Conservation (phyloP, 64 coral and sea anemone species). For the Orbicella faveolata region DNA sequence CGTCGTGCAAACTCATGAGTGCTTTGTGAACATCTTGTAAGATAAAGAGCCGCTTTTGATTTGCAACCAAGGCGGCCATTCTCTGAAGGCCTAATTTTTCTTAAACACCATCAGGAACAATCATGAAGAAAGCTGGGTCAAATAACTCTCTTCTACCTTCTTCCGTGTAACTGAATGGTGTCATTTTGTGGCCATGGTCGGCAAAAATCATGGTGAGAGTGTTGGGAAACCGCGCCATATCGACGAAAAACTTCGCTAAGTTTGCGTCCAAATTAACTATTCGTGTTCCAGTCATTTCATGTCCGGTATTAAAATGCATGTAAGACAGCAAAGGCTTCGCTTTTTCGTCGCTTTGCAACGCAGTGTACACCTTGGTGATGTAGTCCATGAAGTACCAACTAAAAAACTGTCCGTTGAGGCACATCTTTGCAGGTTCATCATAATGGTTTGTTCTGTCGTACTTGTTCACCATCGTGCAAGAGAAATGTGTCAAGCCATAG, state of each 20-base stretch:
- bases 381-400: slow-evolving; percentile 67
- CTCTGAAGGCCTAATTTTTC: slow-evolving; percentile 34
- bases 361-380: background rate
- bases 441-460: slow-evolving; percentile 51
- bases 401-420: slow-evolving; percentile 52
- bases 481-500: slow-evolving; percentile 60
- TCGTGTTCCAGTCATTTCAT: slow-evolving; percentile 35
- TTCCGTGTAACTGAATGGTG: slow-evolving; percentile 29
- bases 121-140: slow-evolving; percentile 51
- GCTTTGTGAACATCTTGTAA: slow-evolving; percentile 51
- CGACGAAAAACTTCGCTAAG: slow-evolving; percentile 40
- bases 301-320: slow-evolving; percentile 59
- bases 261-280: slow-evolving; percentile 54
- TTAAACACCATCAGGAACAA: slow-evolving; percentile 27
- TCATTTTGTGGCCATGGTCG: slow-evolving; percentile 67
- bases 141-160: slow-evolving; percentile 58
- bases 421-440: slow-evolving; percentile 39
- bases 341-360: background rate
- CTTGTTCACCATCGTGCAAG: slow-evolving; percentile 52
- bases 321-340: slow-evolving; percentile 47
- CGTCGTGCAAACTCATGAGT: slow-evolving; percentile 41
- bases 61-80: slow-evolving; percentile 39
- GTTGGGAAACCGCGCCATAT: slow-evolving; percentile 31
- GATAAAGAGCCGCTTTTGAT: slow-evolving; percentile 53
- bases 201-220: slow-evolving; percentile 55